phyloP scores from a whole-genome alignment of 2,888 invertebrate genomes.

The Tethea ocularis region DNA sequence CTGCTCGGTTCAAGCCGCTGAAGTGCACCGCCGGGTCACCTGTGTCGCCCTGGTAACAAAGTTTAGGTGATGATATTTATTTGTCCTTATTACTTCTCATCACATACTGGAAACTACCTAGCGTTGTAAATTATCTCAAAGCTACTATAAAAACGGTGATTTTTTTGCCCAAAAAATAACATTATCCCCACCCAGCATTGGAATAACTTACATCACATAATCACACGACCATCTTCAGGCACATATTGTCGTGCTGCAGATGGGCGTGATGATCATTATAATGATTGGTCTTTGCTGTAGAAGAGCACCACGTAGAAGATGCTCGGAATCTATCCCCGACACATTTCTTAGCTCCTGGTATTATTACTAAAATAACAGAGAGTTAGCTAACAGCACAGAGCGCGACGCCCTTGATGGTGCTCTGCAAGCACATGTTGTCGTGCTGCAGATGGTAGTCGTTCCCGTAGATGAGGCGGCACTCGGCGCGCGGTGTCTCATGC shows the following conservation, averaged over 20 bases:
- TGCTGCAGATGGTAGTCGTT: constrained; percentile 73
- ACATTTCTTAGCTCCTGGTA: constrained; percentile 14
- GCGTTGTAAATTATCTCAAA: too few relatives aligned
- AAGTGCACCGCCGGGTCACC: constrained; percentile 77
- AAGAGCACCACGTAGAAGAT: not conserved
- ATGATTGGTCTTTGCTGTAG: not conserved
- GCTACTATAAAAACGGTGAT: too few relatives aligned
- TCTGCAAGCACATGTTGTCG: constrained; percentile 72
- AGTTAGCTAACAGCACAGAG: constrained; percentile 66
- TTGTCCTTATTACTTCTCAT: too few relatives aligned
- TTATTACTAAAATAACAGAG: not conserved
- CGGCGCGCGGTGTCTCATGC: constrained; percentile 50
- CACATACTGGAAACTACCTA: too few relatives aligned
- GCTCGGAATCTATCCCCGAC: not conserved
- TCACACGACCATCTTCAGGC: too few relatives aligned
- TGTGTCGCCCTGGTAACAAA: constrained; percentile 67
- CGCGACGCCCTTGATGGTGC: constrained; percentile 66
- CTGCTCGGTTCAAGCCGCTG: constrained; percentile 66
- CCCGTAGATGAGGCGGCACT: constrained; percentile 66
- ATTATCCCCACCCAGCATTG: too few relatives aligned
- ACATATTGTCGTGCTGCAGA: not conserved
- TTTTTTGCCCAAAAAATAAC: too few relatives aligned
- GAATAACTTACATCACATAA: too few relatives aligned
- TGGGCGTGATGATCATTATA: too few relatives aligned
- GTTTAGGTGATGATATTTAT: not conserved